phyloP scores from a whole-genome alignment of 2,888 invertebrate species.

The Oscheius sp. region DNA sequence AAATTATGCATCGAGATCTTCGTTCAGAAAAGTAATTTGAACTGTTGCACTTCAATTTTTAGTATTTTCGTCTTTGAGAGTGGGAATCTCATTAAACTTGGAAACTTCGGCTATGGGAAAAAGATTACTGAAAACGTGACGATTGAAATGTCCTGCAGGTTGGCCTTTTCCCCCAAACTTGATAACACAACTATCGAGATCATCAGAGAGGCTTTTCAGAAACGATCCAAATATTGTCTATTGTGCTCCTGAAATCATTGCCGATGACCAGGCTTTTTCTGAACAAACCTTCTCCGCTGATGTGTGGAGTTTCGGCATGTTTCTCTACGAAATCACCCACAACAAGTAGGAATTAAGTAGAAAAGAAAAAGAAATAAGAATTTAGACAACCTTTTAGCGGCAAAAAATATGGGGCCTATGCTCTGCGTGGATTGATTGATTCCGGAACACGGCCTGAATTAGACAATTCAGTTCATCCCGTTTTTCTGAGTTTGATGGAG shows the following conservation, averaged over 20 bases:
- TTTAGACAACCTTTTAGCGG: neutral
- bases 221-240: conserved; percentile 3
- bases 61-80: conserved; percentile 11
- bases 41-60: too few species aligned
- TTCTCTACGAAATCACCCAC: neutral
- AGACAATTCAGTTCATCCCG: neutral
- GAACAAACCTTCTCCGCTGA: neutral
- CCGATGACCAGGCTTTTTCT: too few species aligned
- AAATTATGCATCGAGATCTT: conserved; percentile 7
- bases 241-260: conserved; percentile 7
- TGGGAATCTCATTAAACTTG: neutral
- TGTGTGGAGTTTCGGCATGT: neutral
- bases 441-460: neutral
- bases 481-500: neutral
- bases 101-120: conserved; percentile 1
- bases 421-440: too few species aligned
- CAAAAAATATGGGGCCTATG: too few species aligned
- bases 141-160: neutral
- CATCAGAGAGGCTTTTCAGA: neutral
- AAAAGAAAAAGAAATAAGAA: neutral
- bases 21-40: neutral
- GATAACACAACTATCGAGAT: too few species aligned
- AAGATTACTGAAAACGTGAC: neutral
- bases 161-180: too few species aligned
- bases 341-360: neutral